Evolutionary conservation across 2,797 vertebrate species (phyloP), one percentile per base, ranked within the genome.

Genomic region (Cuculus canorus): DNA sequence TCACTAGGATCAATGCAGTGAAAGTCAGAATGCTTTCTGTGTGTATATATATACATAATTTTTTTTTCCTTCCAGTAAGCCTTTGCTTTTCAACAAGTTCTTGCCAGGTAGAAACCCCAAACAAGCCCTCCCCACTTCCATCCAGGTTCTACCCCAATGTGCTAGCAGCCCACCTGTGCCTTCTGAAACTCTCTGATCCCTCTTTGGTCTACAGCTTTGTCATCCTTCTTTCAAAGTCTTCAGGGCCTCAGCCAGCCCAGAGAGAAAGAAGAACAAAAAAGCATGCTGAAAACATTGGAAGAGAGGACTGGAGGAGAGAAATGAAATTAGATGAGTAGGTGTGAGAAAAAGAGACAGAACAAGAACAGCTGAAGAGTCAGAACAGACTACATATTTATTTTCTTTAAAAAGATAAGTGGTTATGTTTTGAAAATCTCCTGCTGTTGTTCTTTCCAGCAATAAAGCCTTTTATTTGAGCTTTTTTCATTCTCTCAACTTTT

Each of bases 361-460:
- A 92, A 90, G 71, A 47, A 83, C 63, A 82, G 71, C 69, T 82
- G 84, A 87, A 82, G 92, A 78, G 75, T 86, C 78, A 91, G 83
- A 96, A 75, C 61, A 87, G 92, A 85, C 57, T 93, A 91, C 35
- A 47, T 95, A 63, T 90, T 96, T 96, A 88, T 90, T 96, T 93
- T 84, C 91, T 95, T 92, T 77, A 64, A 73, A 93, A 96, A 95
- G 96, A 95, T 96, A 94, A 96, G 66, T 90, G 77, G 72, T 69
- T 93, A 60, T 91, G 92, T 96, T 95, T 95, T 91, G 89, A 95
- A 96, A 95, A 90, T 56, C 77, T 87, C 92, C 95, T 82, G 89
- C 89, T 95, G 92, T 71, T 96, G 79, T 84, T 95, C 90, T 86
- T 93, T 92, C 56, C 48, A 90, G 59, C 65, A 88, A 72, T 63